Base-by-base conservation (phyloP, 2,797 vertebrate genomes). In the Chelonia mydas region DNA sequence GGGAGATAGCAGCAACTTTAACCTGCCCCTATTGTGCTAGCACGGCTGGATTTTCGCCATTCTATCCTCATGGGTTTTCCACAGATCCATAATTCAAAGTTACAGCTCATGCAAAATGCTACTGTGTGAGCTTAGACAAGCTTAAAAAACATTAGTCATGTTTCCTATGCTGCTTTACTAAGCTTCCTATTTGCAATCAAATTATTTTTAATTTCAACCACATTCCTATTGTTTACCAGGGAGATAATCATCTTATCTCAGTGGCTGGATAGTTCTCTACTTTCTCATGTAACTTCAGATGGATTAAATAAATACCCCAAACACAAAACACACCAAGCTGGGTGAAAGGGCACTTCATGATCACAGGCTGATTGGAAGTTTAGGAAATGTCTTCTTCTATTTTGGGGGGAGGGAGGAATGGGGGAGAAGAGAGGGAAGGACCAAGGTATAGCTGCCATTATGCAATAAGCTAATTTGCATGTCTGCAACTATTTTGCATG, bases 141-240 rank as follows among this genome's bases (percentile, higher is more conserved):
- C 94, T 94, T 51, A 53, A 97, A 54, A 90, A 96, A 96, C 97
- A 95, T 97, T 95, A 97, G 94, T 97, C 97, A 96, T 96, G 88
- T 97, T 98, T 98, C 97, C 96, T 97, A 92, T 87, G 90, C 94
- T 94, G 94, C 92, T 97, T 95, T 96, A 97, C 95, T 95, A 92
- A 94, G 95, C 96, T 97, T 97, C 97, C 97, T 97, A 96, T 97
- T 97, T 84, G 96, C 96, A 96, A 97, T 93, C 90, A 96, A 97
- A 97, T 97, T 97, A 97, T 98, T 97, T 98, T 98, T 97, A 98
- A 97, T 96, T 97, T 96, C 95, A 93, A 93, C 96, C 9, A 0
- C 90, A 93, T 88, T 95, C 95, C 97, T 90, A 98, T 98, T 98
- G 97, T 98, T 97, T 94, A 81, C 61, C 89, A 83, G 96, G 95